phyloP scores from a whole-genome alignment of 2,113 vertebrate species.

The Coracopsis vasa region DNA sequence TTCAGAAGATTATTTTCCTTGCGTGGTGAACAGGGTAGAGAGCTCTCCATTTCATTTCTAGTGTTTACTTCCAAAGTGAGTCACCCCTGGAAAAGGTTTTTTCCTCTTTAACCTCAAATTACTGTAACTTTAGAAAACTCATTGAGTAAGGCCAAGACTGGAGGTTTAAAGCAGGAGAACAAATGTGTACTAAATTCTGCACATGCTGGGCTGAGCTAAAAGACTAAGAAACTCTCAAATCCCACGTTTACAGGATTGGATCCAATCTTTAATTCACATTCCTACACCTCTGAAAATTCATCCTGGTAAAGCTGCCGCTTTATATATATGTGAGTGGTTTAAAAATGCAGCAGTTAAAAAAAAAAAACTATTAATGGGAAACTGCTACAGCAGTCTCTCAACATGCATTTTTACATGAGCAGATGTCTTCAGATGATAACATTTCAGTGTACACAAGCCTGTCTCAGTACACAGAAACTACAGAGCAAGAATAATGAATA shows the following conservation, averaged over 20 bases:
- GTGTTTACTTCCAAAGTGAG: neutral
- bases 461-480: neutral
- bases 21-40: neutral
- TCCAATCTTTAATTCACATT: neutral
- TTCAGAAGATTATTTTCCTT: conserved; percentile 39
- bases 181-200: neutral
- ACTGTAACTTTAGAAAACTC: neutral
- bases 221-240: neutral
- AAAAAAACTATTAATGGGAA: neutral
- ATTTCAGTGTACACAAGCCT: neutral
- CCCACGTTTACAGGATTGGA: neutral
- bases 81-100: neutral
- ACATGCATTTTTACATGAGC: neutral
- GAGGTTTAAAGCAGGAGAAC: neutral
- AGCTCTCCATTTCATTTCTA: neutral
- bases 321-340: neutral
- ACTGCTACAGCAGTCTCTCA: neutral
- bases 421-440: neutral
- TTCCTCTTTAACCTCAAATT: neutral
- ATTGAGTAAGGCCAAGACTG: neutral
- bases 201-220: neutral
- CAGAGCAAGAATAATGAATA: neutral
- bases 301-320: neutral
- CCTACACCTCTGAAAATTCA: neutral
- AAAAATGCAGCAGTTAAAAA: neutral